A percentile compares a stretch with the other conserved stretches of the same genome.
These are phyloP conservation scores for Drosophila pseudoananassae DNA, from an alignment of 1,140 invertebrate genomes.

Conservation along the genomic window DNA sequence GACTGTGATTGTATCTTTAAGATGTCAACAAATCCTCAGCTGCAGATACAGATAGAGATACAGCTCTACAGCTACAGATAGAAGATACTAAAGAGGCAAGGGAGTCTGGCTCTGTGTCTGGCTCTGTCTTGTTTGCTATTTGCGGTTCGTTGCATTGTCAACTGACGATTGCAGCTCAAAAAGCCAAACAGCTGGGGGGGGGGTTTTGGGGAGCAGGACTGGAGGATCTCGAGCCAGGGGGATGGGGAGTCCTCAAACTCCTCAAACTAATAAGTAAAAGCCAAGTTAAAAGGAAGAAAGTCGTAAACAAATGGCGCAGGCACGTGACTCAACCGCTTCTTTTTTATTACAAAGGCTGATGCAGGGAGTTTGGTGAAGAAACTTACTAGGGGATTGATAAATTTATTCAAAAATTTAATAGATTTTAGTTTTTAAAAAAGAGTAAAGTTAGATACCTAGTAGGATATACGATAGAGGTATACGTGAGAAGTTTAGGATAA, in stretches of 20 bases:
- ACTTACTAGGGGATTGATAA: no score
- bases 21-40: constrained; percentile 22
- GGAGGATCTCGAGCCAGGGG: neutral
- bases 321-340: constrained; percentile 39
- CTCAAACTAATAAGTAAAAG: constrained; percentile 48
- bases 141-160: constrained; percentile 59
- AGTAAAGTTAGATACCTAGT: no score
- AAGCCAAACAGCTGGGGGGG: constrained; percentile 1
- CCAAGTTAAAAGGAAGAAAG: constrained; percentile 49
- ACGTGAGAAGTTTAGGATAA: no score
- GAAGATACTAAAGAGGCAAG: neutral
- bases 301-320: constrained; percentile 66
- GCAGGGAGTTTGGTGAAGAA: neutral
- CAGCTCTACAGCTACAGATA: neutral
- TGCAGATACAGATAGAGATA: neutral
- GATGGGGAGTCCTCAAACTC: neutral
- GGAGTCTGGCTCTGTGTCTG: neutral
- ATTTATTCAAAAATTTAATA: no score
- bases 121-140: constrained; percentile 1
- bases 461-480: no score
- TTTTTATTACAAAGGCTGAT: neutral
- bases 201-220: neutral
- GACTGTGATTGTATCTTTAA: constrained; percentile 17
- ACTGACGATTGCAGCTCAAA: constrained; percentile 60
- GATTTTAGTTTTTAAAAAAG: no score